These are phyloP conservation scores for Onychostruthus taczanowskii DNA, from an alignment of 2,113 vertebrate species.

Conservation along the genomic window DNA sequence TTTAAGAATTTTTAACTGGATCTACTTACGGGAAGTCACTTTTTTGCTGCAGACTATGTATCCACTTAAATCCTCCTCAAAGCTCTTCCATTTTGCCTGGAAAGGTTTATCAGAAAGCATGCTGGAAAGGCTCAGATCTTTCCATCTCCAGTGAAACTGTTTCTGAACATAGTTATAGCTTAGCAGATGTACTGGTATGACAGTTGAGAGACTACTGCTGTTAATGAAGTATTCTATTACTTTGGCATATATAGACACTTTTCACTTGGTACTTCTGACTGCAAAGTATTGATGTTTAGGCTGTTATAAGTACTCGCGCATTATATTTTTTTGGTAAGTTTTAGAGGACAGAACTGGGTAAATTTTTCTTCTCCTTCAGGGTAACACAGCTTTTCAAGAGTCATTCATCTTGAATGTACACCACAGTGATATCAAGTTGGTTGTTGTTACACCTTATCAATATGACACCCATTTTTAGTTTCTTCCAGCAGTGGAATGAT, in stretches of 20 bases:
- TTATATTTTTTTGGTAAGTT: not conserved
- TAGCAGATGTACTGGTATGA: not conserved
- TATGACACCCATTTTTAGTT: not conserved
- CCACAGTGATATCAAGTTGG: not conserved
- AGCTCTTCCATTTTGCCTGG: conserved; percentile 24
- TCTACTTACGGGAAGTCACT: not conserved
- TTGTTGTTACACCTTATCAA: not conserved
- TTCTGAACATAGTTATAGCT: not conserved
- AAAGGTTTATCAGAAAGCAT: conserved; percentile 15
- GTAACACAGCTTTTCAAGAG: not conserved
- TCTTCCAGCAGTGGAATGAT: not conserved
- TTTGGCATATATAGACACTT: not conserved
- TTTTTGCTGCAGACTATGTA: not conserved
- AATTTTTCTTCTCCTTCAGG: not conserved
- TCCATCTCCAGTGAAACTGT: not conserved
- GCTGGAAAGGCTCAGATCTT: conserved; percentile 1
- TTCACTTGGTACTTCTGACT: not conserved
- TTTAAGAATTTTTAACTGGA: not conserved
- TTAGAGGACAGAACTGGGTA: not conserved
- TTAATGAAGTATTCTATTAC: not conserved
- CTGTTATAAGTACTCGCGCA: not conserved
- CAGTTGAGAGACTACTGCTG: not conserved
- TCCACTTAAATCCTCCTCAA: not conserved
- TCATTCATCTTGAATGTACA: conserved; percentile 3
- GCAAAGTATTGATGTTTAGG: conserved; percentile 13